Evolutionary conservation across 2,888 invertebrate genomes (phyloP), one percentile per base, ranked within the genome.

Genomic region (Temnothorax rugatulus): DNA sequence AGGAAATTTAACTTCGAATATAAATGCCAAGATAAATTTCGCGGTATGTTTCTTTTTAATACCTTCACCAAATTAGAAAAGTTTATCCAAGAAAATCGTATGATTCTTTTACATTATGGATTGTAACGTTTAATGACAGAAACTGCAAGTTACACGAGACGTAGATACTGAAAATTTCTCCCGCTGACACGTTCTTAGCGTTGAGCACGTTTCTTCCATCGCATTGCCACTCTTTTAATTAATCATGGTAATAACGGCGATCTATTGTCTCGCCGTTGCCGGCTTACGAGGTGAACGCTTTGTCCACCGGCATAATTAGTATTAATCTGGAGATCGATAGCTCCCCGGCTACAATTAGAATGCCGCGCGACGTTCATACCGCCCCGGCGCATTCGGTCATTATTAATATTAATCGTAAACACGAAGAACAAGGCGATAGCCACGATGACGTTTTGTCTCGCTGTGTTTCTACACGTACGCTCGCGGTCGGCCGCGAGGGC

Each of bases 371-470:
- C 84, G 86, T 89, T 87, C 85, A 88, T 89, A 85, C 84, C 89
- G 84, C 57, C 34, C 71, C 64, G 66, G 83, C 84, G 84, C 81
- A 81, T 87, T 84, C 81, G 83, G 74, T 57, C 75, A 68, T 88
- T 89, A 90, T 90, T 89, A 90, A 89, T 89, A 90, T 90, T 89
- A 90, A 89, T 90, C 83, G 84, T 81, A 73, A 79, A 84, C 59
- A 83, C 77, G 84, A 85, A 89, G 87, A 81, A 88, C 87, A 89
- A 90, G 89, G 90, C 84, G 86, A 79, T 82, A 54, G 82, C 34
- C 63, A 38, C 83, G 84, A 79, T 83, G 84, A 79, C 69, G 83
- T 85, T 85, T 71, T 83, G 86, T 63, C 77, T 38, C 61, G 66
- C 82, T 85, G 50, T 81, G 84, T 75, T 76, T 59, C 52, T 34